Conservation (phyloP, 2,888 invertebrate genomes). For the Scaptomyza reducta region DNA sequence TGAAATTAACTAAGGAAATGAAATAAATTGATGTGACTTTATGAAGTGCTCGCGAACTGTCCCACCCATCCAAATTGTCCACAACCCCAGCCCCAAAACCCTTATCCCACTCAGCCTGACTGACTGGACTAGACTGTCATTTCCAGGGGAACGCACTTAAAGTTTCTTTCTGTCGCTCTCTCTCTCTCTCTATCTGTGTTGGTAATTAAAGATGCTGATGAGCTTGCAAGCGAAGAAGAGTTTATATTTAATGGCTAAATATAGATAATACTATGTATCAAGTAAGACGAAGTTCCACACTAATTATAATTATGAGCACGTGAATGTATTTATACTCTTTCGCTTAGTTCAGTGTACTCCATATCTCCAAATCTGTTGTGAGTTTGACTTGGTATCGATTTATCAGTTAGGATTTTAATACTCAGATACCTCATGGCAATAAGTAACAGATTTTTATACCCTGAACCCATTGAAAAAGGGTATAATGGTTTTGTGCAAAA, state of each 20-base stretch:
- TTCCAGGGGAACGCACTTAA: slow-evolving; percentile 57
- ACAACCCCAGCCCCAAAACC: neutral
- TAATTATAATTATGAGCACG: neutral
- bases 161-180: slow-evolving; percentile 36
- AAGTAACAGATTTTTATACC: no score
- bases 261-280: neutral
- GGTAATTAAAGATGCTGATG: slow-evolving; percentile 66
- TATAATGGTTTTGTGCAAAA: no score
- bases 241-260: slow-evolving; percentile 7
- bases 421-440: no score
- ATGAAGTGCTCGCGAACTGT: slow-evolving; percentile 75
- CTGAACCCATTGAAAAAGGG: no score
- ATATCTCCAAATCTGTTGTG: neutral
- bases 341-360: neutral
- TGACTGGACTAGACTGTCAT: slow-evolving; percentile 56
- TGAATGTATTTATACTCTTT: neutral
- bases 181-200: neutral
- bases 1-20: slow-evolving; percentile 81
- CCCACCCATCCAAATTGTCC: slow-evolving; percentile 33
- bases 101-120: slow-evolving; percentile 4
- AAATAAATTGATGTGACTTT: slow-evolving; percentile 81
- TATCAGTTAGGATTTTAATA: neutral
- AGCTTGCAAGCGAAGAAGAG: slow-evolving; percentile 47
- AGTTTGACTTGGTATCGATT: neutral
- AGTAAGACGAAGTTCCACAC: neutral